Base-by-base conservation (phyloP, 2,888 invertebrate species). In the Lasioglossum lativentre region DNA sequence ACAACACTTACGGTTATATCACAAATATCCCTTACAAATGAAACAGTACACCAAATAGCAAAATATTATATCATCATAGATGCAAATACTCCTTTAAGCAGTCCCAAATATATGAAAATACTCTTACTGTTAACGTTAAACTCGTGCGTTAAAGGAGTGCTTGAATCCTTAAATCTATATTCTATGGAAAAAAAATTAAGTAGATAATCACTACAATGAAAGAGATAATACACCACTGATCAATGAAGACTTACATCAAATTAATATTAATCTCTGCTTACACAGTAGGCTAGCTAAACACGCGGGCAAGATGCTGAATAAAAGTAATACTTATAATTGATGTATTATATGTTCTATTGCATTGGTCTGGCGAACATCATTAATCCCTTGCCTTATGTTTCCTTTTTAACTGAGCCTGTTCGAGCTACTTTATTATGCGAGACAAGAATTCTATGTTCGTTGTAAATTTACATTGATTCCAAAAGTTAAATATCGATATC, bases 41-140 rank as follows among this genome's bases (percentile, higher is more conserved):
- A 68, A 68, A 68, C 68, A 66, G 12, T 68, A 68, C 68, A 66
- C 34, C 66, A 34, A 66, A 66, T 34, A 66, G 19, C 30, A 66
- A 66, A 6, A 66, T 52, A 52, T 52, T 34, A 34, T 34, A 34
- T 19, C 34, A 66, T 66, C 16, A 4, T 23, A 66, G 34, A 66
- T 66, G 66, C 66, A 66, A 66, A 66, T 66, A 66, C 66, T 66
- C 68, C 68, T 68, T 68, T 68, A 68, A 68, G 8, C 38, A 68
- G 4, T 34, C 19, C 12, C 23, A 68, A 34, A 66, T 34, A 23
- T 30, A 19, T 23, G 38, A 68, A 68, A 23, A 68, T 68, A 68
- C 10, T n/a, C 52, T 12, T n/a, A 56, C n/a, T n/a, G 56, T 19
- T 63, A 19, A 38, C 10, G 12, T 68, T 38, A 19, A 68, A 23